Base-by-base conservation (phyloP, 2,797 vertebrate genomes). In the Bradypodion pumilum region DNA sequence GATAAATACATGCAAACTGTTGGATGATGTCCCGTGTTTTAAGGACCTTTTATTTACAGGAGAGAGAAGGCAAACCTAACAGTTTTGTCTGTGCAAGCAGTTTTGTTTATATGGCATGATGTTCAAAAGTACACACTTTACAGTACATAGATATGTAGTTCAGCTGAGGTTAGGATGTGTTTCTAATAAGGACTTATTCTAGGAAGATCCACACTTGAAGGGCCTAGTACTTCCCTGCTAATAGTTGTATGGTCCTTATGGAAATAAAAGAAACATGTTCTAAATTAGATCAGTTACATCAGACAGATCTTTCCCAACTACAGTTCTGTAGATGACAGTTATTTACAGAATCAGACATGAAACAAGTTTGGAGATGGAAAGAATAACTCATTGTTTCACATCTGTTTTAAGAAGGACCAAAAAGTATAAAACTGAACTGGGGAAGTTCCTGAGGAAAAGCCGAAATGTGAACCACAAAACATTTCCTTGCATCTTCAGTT, bases 311-410 rank as follows among this genome's bases (percentile, higher is more conserved):
- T 59, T 74, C 59, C 32, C 59, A 52, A 42, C 4, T 56, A 32
- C 27, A 25, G 65, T 76, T 79, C 59, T 60, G 4, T 49, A 23
- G 9, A 16, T 42, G 59, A 23, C 46, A 32, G 60, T 68, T 79
- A 74, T 73, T 74, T 79, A 74, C 46, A 74, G 59, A 65, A 73
- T 56, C 16, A 85, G 46, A 56, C 46, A 56, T 73, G 63, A 40
- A 72, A 73, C 44, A 32, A 78, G 56, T 40, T 32, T 42, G 74
- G 63, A 76, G 70, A 65, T 40, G 10, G 7, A 65, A 72, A 59
- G 52, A 84, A 74, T 65, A 32, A 65, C 32, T 65, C 0, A 62
- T n/a, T 65, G 37, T 56, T 65, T 65, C 12, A 9, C 3, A 49
- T 52, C 27, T 49, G 62, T 35, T n/a, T n/a, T n/a, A n/a, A n/a